phyloP scores from a whole-genome alignment of 2,113 vertebrate species.

The Chamaetylas fuelleborni region DNA sequence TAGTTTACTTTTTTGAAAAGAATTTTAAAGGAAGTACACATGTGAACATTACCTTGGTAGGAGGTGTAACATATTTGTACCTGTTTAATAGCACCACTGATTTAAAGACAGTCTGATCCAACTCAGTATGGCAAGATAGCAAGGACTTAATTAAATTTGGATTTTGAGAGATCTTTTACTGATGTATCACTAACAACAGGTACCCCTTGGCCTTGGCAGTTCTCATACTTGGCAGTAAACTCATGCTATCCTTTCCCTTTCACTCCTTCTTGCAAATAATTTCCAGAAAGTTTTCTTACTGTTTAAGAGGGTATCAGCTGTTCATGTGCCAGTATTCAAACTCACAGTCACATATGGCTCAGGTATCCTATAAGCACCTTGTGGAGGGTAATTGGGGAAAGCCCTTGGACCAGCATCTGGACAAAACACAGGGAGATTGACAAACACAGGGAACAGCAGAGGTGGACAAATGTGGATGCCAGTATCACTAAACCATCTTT shows the following conservation, averaged over 20 bases:
- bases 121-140: neutral
- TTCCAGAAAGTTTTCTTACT: neutral
- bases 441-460: neutral
- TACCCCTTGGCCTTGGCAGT: neutral
- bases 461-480: neutral
- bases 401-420: neutral
- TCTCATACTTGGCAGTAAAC: neutral
- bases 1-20: neutral
- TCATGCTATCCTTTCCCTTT: neutral
- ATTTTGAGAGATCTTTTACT: neutral
- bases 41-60: rapidly evolving
- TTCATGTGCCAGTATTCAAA: neutral
- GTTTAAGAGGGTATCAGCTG: rapidly evolving
- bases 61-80: neutral
- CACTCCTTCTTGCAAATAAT: neutral
- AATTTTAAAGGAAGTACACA: neutral
- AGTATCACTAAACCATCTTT: neutral
- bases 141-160: neutral
- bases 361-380: neutral
- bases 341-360: neutral
- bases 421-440: neutral
- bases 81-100: neutral
- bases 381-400: neutral
- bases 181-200: neutral
- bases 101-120: neutral